Evolutionary conservation across 2,888 invertebrate genomes (phyloP), one percentile per base, ranked within the genome.

Genomic region (Pteria penguin): DNA sequence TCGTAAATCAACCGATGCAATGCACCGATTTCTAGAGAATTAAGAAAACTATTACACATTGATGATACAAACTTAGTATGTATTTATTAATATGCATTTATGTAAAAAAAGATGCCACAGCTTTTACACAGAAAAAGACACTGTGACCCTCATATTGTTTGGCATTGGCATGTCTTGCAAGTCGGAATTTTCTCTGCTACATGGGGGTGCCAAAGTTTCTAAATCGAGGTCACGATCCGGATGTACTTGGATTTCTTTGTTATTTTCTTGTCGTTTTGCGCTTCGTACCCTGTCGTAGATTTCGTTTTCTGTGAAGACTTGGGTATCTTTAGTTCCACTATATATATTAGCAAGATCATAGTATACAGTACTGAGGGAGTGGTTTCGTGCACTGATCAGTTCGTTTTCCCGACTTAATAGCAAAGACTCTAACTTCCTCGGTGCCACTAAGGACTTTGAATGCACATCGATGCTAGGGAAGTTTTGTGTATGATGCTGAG

Each of bases 391-490:
- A 45, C 69, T 71, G 11, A 52, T 63, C n/a, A 72, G 57, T 29
- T 66, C 32, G 14, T 52, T 29, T 22, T 70, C 55, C 26, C 70
- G 57, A 5, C 80, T 71, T 52, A 82, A 36, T 36, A 81, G 79
- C 32, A 86, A 55, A 60, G 78, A 75, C 60, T 82, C 81, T 4
- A 83, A 75, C 26, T 76, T 77, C 14, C 80, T 81, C 0, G 86
- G 86, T 0, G 86, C 86, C 26, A 86, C 82, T 4, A 86, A 70
- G 8, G 83, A 82, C 55, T 84, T 70, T 1, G 84, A 83, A 63
- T 86, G 83, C 11, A 82, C 79, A 18, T 81, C 79, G 24, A 86
- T 70, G 26, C 82, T 75, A 0, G 86, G 86, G 60, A 84, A 86
- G 18, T 81, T 78, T 27, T 60, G 68, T 4, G 60, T 76, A 45